Percentiles rank a stretch among this genome's conserved stretches.
Conservation (phyloP, 1,140 invertebrate species). For the Euwallacea fornicatus region DNA sequence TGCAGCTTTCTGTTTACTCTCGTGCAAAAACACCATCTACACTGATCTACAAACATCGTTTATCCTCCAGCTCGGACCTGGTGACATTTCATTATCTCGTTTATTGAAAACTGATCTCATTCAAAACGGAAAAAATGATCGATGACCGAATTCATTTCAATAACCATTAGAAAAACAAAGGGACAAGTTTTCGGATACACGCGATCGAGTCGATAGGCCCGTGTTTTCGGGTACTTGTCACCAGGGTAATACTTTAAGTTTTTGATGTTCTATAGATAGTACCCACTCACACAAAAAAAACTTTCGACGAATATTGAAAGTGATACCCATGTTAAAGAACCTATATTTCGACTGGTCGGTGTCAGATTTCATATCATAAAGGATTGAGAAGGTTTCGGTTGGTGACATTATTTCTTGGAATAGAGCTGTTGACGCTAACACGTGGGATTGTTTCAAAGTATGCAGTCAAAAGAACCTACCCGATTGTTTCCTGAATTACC, state of each 20-base stretch:
- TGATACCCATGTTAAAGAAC: conserved; percentile 19
- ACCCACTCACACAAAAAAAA: conserved; percentile 6
- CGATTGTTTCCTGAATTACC: too few relatives aligned
- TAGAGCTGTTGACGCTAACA: conserved; percentile 9
- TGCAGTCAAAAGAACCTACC: too few relatives aligned
- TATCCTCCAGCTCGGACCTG: not conserved
- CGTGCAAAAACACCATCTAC: too few relatives aligned
- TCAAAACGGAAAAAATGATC: conserved; percentile 22
- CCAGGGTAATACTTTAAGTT: conserved; percentile 22
- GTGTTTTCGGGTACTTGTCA: conserved; percentile 29
- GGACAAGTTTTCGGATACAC: conserved; percentile 22
- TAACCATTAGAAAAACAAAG: conserved; percentile 32
- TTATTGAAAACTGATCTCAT: conserved; percentile 24
- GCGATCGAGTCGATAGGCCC: conserved; percentile 18
- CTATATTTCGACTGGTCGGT: conserved; percentile 26
- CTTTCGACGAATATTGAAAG: conserved; percentile 27
- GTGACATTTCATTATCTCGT: conserved; percentile 16
- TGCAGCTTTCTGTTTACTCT: too few relatives aligned
- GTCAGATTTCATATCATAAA: conserved; percentile 32
- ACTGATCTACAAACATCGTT: too few relatives aligned
- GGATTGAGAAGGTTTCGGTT: conserved; percentile 16
- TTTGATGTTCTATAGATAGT: conserved; percentile 28
- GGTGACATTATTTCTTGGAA: conserved; percentile 31
- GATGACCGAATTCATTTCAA: conserved; percentile 25
- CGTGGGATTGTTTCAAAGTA: not conserved